Evolutionary conservation across 1,140 invertebrate species (phyloP), one percentile per base, ranked within the genome.

Genomic region (Galendromus occidentalis): DNA sequence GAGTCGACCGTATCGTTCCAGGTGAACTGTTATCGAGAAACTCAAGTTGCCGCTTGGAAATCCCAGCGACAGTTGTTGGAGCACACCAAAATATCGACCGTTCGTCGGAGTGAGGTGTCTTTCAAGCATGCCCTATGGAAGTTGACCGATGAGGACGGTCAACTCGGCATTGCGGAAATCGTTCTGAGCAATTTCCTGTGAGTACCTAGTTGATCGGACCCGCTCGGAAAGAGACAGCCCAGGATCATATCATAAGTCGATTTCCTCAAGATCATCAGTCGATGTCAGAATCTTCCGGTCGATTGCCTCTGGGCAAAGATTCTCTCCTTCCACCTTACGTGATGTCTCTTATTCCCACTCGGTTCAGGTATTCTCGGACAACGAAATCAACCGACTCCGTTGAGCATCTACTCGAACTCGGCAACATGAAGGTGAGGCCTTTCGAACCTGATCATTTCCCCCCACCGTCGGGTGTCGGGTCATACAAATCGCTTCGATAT

Each of bases 91-190:
- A 59, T 59, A 4, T 59, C 51, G 1, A 84, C 90, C 39, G 85
- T 91, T 7, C 79, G 91, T 45, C 84, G 88, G 25, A 93, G 92
- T 74, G 94, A 98, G 79, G 95, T 99, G 69, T 97, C 91, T 75
- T 98, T 99, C 74, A 95, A 96, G 76, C 88, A 93, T 75, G 94
- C 94, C n/a, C 86, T 92, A 69, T 99, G 95, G 95, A 77, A 92
- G 64, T 81, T 99, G 28, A 99, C 94, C 0, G 92, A 98, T 76
- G 85, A 87, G 6, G 94, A 98, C 79, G 94, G 95, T 0, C 93
- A 96, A 75, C 83, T 98, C 55, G 93, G 92, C 55, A 91, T 98
- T 69, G 87, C 93, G 1, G 93, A 99, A 79, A 79, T 98, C 42
- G 85, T 92, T 22, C 82, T 99, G 0, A 88, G 88, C 64, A 97